Conservation (phyloP, 2,888 invertebrate species). For the Rhamnusium bicolor region DNA sequence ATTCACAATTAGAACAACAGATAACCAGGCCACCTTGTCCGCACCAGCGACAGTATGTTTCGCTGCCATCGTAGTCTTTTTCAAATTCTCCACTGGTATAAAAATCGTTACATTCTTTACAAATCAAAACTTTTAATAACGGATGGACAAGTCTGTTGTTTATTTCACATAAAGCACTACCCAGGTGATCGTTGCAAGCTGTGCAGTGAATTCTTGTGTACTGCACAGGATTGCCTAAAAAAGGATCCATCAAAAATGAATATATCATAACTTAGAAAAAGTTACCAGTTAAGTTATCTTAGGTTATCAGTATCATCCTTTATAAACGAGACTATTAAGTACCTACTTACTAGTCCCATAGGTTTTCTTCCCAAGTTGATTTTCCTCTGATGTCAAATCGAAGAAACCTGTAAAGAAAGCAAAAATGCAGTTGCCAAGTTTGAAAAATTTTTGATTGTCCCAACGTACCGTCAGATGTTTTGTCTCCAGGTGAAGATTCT, state of each 20-base stretch:
- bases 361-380: slow-evolving; percentile 48
- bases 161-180: slow-evolving; percentile 78
- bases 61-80: slow-evolving; percentile 87
- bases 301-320: too few relatives aligned
- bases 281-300: too few relatives aligned
- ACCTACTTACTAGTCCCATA: slow-evolving; percentile 53
- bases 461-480: not conserved
- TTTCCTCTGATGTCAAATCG: slow-evolving; percentile 57
- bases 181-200: slow-evolving; percentile 83
- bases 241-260: slow-evolving; percentile 25
- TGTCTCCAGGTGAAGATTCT: not conserved
- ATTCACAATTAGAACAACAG: slow-evolving; percentile 84
- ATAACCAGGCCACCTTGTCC: slow-evolving; percentile 82
- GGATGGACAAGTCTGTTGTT: slow-evolving; percentile 81
- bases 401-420: slow-evolving; percentile 53
- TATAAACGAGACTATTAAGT: not conserved
- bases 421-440: not conserved
- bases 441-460: too few relatives aligned
- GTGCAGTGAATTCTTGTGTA: slow-evolving; percentile 80
- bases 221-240: slow-evolving; percentile 70
- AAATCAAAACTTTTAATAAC: slow-evolving; percentile 80
- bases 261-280: too few relatives aligned
- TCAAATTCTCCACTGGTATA: slow-evolving; percentile 87
- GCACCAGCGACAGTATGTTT: slow-evolving; percentile 88
- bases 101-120: slow-evolving; percentile 82